phyloP scores from a whole-genome alignment of 1,140 invertebrate species.

The Lanistes nyassanus region DNA sequence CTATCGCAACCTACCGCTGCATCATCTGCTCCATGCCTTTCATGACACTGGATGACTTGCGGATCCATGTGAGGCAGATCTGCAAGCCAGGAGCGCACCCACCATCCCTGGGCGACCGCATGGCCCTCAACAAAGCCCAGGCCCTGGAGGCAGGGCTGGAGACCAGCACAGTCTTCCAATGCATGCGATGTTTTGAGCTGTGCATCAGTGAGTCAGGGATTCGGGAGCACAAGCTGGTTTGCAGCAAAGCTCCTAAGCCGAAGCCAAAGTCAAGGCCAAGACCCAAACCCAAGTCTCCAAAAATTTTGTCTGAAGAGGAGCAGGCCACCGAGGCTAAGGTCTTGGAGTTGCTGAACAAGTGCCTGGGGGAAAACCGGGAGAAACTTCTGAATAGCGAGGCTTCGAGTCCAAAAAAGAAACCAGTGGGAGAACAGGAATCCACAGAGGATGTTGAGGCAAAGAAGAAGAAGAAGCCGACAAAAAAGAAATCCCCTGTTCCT shows the following conservation, averaged over 20 bases:
- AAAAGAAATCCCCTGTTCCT: conserved; percentile 4
- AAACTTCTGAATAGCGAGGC: neutral
- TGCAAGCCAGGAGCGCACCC: conserved; percentile 30
- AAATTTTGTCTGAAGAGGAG: conserved; percentile 7
- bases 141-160: conserved; percentile 28
- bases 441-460: neutral
- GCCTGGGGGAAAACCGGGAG: conserved; percentile 9
- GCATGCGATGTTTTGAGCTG: conserved; percentile 32
- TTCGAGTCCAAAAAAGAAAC: conserved; percentile 3
- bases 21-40: conserved; percentile 37
- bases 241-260: conserved; percentile 24
- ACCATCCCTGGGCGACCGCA: conserved; percentile 15
- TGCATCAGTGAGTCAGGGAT: conserved; percentile 35
- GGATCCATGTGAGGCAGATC: conserved; percentile 31
- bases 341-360: conserved; percentile 12
- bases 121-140: conserved; percentile 27
- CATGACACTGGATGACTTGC: conserved; percentile 28
- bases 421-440: neutral
- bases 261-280: conserved; percentile 13
- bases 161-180: conserved; percentile 37
- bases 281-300: neutral
- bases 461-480: neutral
- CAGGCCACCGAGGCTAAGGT: conserved; percentile 14
- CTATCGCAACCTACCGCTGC: conserved; percentile 36
- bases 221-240: conserved; percentile 30